These are phyloP conservation scores for Saccopteryx bilineata DNA, from an alignment of 2,113 vertebrate species.

Conservation along the genomic window DNA sequence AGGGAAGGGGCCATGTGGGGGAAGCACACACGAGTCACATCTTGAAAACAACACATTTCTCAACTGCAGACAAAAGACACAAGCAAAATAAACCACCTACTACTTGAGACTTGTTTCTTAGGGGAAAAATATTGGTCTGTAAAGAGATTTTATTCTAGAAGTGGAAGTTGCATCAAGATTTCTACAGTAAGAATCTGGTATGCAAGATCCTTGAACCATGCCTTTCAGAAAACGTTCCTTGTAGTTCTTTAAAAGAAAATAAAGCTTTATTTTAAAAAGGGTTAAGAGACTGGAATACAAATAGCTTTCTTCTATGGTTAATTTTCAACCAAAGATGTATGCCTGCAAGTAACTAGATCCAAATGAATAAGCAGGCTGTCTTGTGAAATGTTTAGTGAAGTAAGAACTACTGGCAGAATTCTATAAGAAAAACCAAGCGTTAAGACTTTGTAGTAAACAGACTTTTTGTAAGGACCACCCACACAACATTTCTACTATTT, in stretches of 20 bases:
- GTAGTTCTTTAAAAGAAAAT: neutral
- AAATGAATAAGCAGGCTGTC: accelerated
- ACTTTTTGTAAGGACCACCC: neutral
- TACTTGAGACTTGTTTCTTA: accelerated
- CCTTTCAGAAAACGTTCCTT: neutral
- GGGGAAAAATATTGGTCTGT: neutral
- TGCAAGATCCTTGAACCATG: neutral
- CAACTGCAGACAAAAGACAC: neutral
- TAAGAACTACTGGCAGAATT: accelerated
- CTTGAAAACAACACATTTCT: neutral
- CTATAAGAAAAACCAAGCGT: neutral
- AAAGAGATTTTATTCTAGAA: accelerated
- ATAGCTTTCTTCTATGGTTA: neutral
- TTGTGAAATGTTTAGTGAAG: accelerated
- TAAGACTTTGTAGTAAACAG: too few relatives aligned
- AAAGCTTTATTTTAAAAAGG: neutral
- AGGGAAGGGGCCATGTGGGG: accelerated
- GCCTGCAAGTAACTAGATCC: accelerated
- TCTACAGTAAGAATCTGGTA: neutral
- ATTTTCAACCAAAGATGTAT: neutral
- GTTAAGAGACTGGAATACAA: neutral
- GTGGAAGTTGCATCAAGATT: neutral
- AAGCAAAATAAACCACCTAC: neutral
- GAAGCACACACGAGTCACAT: neutral
- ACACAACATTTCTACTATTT: neutral